Evolutionary conservation across 2,888 invertebrate genomes (phyloP).

Genomic region (Ceraclea dissimilis): DNA sequence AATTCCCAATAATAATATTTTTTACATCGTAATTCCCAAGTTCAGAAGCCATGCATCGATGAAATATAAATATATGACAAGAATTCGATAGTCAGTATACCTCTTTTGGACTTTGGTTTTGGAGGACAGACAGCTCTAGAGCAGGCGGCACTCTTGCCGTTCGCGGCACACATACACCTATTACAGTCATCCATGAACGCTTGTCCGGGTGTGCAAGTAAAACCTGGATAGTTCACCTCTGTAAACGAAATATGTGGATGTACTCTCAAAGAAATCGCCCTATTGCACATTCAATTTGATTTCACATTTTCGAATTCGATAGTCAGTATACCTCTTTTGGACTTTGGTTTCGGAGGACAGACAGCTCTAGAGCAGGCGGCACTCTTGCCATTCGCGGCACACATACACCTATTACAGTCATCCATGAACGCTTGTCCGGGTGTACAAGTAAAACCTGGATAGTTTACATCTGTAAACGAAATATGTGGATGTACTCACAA

Average conservation of each 20-base stretch:
- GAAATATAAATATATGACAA: too few species aligned
- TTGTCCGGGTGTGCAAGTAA: conserved; percentile 31
- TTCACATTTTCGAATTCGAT: too few species aligned
- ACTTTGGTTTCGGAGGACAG: neutral
- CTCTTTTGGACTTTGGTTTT: conserved; percentile 3
- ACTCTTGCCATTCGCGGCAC: conserved; percentile 24
- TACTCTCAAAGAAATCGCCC: too few species aligned
- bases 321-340: neutral
- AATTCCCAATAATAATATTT: too few species aligned
- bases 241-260: neutral
- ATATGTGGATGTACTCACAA: too few species aligned
- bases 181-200: conserved; percentile 41
- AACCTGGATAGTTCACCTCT: conserved; percentile 4
- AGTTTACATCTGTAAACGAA: conserved; percentile 29
- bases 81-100: neutral
- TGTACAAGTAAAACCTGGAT: conserved; percentile 34
- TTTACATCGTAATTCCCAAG: too few species aligned
- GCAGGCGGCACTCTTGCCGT: conserved; percentile 33
- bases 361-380: conserved; percentile 21
- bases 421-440: conserved; percentile 38
- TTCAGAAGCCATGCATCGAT: too few species aligned
- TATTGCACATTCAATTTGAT: too few species aligned
- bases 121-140: conserved; percentile 17
- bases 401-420: conserved; percentile 30
- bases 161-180: conserved; percentile 39